Base-by-base conservation (phyloP, 1,140 invertebrate species). In the Steinernema feltiae region DNA sequence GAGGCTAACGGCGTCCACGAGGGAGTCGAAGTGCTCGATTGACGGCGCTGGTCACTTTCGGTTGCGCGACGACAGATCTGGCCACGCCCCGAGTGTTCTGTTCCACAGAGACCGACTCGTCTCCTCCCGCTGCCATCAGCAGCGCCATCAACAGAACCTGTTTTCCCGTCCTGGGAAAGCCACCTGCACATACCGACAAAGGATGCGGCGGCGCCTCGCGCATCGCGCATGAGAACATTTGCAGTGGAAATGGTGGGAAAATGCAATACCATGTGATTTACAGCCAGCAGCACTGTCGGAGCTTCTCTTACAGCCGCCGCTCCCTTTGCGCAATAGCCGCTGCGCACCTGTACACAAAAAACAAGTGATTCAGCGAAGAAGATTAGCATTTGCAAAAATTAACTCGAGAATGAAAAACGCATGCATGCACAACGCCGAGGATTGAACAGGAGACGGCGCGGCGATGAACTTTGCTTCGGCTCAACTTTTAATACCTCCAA, bases 131-230 rank as follows among this genome's bases (percentile, higher is more conserved):
- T 41, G 35, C 35, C 35, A n/a, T n/a, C n/a, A n/a, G n/a, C n/a
- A n/a, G n/a, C n/a, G 35, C 7, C 35, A 18, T 41, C 18, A 63
- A 15, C 7, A 27, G 53, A 63, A 63, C 53, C 53, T 3, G 53
- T 63, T 63, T 27, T 21, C 15, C 53, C 7, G 35, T 7, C 35
- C 35, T 63, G 53, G 53, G 53, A 63, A 12, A 21, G 53, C 53
- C 53, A 63, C 53, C 53, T 63, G 53, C 53, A 21, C 53, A 63
- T 63, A 63, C 53, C 53, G 53, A 63, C 53, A 63, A 63, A 63
- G 53, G 53, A 7, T 41, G 7, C 35, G 35, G 35, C 35, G 35
- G 35, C 35, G 35, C 7, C 35, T 41, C 18, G 53, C 24, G 53
- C 53, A 63, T 63, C 53, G 2, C 53, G 35, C 53, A 63, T 21